These are phyloP conservation scores for Corythaixoides concolor DNA, from an alignment of 2,113 vertebrate species.

Conservation along the genomic window DNA sequence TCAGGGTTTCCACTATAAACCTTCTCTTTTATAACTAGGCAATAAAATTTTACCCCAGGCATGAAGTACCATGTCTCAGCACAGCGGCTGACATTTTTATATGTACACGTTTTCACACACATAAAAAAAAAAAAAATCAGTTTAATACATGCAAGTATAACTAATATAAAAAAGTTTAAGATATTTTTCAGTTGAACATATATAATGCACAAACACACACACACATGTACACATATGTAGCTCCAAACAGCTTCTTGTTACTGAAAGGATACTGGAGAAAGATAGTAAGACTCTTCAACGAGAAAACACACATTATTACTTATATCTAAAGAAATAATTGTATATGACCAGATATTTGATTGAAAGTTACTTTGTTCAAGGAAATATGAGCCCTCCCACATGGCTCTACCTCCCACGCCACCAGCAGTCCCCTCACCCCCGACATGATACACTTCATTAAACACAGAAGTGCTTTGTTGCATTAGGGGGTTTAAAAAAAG, in stretches of 20 bases:
- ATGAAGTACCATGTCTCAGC: constrained; percentile 56
- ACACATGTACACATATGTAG: background rate
- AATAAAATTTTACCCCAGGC: constrained; percentile 65
- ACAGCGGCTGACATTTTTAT: constrained; percentile 57
- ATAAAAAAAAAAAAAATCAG: background rate
- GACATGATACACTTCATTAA: constrained; percentile 37
- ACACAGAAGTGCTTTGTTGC: constrained; percentile 67
- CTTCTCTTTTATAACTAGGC: constrained; percentile 59
- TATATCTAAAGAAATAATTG: constrained; percentile 8
- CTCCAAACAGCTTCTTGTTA: background rate
- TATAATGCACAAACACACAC: background rate
- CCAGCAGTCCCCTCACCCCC: background rate
- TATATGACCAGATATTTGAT: background rate
- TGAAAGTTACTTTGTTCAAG: background rate
- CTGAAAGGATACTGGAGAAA: background rate
- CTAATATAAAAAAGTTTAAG: background rate
- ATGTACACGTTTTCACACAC: constrained; percentile 15
- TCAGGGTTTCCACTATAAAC: constrained; percentile 72
- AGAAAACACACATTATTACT: background rate
- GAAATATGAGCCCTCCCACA: background rate
- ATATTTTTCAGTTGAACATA: background rate
- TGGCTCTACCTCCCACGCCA: background rate
- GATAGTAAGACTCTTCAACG: background rate
- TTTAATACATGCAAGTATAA: background rate
- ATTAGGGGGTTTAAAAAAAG: constrained; percentile 37